Conservation (phyloP, 2,888 invertebrate species). For the Eupithecia insigniata region DNA sequence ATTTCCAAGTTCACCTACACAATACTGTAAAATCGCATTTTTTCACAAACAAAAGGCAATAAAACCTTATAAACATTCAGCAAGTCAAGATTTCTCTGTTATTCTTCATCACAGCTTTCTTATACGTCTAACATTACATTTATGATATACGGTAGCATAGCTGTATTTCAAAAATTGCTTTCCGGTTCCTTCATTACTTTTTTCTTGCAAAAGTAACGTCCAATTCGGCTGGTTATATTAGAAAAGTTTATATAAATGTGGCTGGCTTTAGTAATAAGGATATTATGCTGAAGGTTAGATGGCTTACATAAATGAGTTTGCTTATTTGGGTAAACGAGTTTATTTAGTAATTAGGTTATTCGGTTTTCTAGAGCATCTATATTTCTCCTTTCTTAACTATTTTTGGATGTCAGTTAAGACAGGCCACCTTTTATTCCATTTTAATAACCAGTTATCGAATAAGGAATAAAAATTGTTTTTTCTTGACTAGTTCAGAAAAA, state of each 20-base stretch:
- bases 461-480: too few species aligned
- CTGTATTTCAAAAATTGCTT: conserved; percentile 44
- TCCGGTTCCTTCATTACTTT: conserved; percentile 40
- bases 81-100: conserved; percentile 4
- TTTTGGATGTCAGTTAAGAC: too few species aligned
- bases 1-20: neutral
- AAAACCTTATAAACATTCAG: conserved; percentile 7
- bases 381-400: too few species aligned
- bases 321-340: conserved; percentile 5
- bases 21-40: neutral
- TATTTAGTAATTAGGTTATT: neutral
- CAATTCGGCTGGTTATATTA: conserved; percentile 32
- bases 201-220: conserved; percentile 41
- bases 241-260: conserved; percentile 11
- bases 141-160: conserved; percentile 41
- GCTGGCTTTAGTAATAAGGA: conserved; percentile 3
- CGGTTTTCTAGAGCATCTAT: neutral
- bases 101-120: conserved; percentile 20
- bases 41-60: conserved; percentile 6
- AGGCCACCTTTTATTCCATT: too few species aligned
- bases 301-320: conserved; percentile 1
- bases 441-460: too few species aligned
- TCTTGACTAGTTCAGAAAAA: too few species aligned
- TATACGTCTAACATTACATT: conserved; percentile 31
- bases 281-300: conserved; percentile 4